Evolutionary conservation across 2,888 invertebrate species (phyloP).

Genomic region (Mythimna albipuncta): DNA sequence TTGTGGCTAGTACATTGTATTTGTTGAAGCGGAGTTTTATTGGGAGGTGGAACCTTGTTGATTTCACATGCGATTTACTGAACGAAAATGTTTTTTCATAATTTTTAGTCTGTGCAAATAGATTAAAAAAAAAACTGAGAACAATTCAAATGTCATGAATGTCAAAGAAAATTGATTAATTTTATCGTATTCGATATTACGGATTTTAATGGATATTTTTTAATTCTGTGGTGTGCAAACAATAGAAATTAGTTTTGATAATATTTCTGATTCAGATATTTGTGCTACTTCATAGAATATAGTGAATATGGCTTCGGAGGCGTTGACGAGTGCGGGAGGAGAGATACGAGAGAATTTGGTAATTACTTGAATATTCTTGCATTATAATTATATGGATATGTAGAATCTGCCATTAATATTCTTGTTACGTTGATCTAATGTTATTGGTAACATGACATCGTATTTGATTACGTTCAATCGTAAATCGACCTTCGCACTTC

Average conservation of each 20-base stretch:
- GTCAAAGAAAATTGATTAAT: slow-evolving; percentile 57
- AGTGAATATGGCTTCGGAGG: slow-evolving; percentile 80
- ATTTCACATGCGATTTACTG: neutral
- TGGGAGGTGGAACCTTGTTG: too few relatives aligned
- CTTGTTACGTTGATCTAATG: slow-evolving; percentile 26
- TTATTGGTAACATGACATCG: slow-evolving; percentile 25
- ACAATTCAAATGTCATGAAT: slow-evolving; percentile 40
- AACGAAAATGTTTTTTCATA: neutral
- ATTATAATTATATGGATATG: slow-evolving; percentile 26
- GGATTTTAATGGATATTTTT: slow-evolving; percentile 34
- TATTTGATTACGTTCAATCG: slow-evolving; percentile 50
- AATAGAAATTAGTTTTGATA: slow-evolving; percentile 26
- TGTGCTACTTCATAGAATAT: slow-evolving; percentile 15
- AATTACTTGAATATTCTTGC: slow-evolving; percentile 54
- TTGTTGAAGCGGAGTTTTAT: neutral
- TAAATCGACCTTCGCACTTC: slow-evolving; percentile 73
- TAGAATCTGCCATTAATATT: slow-evolving; percentile 36
- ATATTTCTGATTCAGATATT: slow-evolving; percentile 18
- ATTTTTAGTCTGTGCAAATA: slow-evolving; percentile 20
- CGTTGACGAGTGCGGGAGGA: slow-evolving; percentile 73
- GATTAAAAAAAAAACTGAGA: slow-evolving; percentile 25
- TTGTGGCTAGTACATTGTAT: neutral
- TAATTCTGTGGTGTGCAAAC: slow-evolving; percentile 29
- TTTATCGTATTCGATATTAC: slow-evolving; percentile 33
- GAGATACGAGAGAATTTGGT: slow-evolving; percentile 88